A percentile compares a stretch with the other conserved stretches of the same genome.
Evolutionary conservation across 1,140 invertebrate species (phyloP).

Genomic region (Drosophila ironensis): DNA sequence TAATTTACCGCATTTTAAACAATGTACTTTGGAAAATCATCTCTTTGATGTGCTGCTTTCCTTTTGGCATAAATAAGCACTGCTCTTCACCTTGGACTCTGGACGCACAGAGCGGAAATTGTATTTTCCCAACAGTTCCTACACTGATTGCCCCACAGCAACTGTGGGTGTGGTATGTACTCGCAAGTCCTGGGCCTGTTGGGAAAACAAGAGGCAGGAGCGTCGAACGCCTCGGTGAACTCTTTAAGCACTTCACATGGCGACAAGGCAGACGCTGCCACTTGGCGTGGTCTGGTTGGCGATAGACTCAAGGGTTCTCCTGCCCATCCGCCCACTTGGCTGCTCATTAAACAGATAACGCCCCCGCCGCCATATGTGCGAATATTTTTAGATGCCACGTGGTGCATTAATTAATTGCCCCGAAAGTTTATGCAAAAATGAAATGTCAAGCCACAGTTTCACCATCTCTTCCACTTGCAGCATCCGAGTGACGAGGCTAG

Average conservation of each 20-base stretch:
- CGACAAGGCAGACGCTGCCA: constrained; percentile 29
- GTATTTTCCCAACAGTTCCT: constrained; percentile 28
- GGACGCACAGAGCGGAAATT: constrained; percentile 37
- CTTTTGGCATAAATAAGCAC: background rate
- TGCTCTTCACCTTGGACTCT: constrained; percentile 25
- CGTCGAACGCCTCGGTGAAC: constrained; percentile 23
- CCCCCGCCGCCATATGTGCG: background rate
- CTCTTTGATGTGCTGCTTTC: constrained; percentile 5
- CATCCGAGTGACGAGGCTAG: background rate
- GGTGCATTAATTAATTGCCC: constrained; percentile 54
- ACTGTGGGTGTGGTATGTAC: constrained; percentile 10
- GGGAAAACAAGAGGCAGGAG: constrained; percentile 40
- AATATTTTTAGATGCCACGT: constrained; percentile 1
- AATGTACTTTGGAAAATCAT: constrained; percentile 1
- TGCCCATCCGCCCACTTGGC: constrained; percentile 4
- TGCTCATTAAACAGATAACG: constrained; percentile 35
- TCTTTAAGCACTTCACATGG: constrained; percentile 33
- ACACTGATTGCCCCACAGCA: constrained; percentile 18
- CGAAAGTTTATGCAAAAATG: constrained; percentile 27
- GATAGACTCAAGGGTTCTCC: constrained; percentile 23
- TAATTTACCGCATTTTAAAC: constrained; percentile 12
- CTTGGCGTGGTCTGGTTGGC: constrained; percentile 16
- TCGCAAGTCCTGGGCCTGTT: constrained; percentile 10
- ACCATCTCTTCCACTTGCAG: constrained; percentile 51
- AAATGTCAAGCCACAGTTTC: constrained; percentile 43